Evolutionary conservation across 2,797 vertebrate genomes (phyloP), one percentile per base, ranked within the genome.

Genomic region (Sylvilagus floridanus): DNA sequence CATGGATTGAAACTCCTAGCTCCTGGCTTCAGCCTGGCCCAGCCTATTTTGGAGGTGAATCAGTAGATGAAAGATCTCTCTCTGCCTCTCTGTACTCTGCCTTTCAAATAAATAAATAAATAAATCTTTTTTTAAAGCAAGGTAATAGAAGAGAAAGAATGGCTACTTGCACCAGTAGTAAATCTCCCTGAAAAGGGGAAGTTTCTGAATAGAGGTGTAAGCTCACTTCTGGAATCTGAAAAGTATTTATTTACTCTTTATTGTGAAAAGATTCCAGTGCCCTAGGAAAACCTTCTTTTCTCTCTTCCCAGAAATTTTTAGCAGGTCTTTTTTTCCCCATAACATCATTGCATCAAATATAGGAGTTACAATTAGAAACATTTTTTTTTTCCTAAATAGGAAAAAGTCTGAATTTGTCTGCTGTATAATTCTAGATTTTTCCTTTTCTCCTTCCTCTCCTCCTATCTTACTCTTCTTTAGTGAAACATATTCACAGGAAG

Each of bases 361-460:
- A 62, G 42, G 42, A 47, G 42, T 47, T 47, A 47, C 42, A 47
- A 47, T 47, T 1, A 47, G 42, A 47, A 47, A 47, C 42, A 47
- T 4, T 35, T 30, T 69, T 69, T 69, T 16, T 81, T 69, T 82
- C n/a, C 84, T 2, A 54, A 76, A 79, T 87, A 28, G 17, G 28
- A 75, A 90, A 68, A 26, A 73, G n/a, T 60, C 35, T 92, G 37
- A 66, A 47, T 71, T 86, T 24, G 68, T 78, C 26, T 24, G 10
- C 17, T 84, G 17, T 50, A 35, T 78, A 92, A 79, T 57, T 94
- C 24, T 93, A 77, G 42, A 4, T 77, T 94, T 22, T 81, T 37
- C 22, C 66, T 82, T 4, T 57, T 12, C 42, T 37, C 22, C 35
- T 21, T 66, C 47, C 73, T 32, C 13, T 47, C 35, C 47, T 75